Conservation (phyloP, 1,140 invertebrate species). For the Ladona fulva region DNA sequence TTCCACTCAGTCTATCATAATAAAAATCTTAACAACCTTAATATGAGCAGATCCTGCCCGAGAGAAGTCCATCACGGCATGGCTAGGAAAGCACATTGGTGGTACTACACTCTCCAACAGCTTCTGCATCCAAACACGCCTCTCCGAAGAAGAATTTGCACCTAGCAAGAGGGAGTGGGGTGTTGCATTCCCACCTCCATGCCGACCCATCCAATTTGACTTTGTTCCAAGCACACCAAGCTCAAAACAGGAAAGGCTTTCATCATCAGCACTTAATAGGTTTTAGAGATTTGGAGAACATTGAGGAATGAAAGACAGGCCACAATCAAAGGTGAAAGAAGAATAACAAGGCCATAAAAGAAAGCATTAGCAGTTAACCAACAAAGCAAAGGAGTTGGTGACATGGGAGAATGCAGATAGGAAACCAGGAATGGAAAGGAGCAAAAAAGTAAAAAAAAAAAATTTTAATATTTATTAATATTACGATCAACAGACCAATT, state of each 20-base stretch:
- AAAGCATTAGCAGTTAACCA: too few relatives aligned
- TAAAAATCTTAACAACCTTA: slow-evolving; percentile 48
- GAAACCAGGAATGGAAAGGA: too few relatives aligned
- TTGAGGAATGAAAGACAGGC: neutral
- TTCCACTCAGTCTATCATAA: too few relatives aligned
- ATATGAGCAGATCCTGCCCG: slow-evolving; percentile 57
- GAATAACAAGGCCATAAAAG: too few relatives aligned
- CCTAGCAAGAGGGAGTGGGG: slow-evolving; percentile 42
- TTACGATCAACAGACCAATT: too few relatives aligned
- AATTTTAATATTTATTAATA: too few relatives aligned
- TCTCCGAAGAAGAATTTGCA: slow-evolving; percentile 41
- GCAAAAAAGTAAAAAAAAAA: too few relatives aligned
- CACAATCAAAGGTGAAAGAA: too few relatives aligned
- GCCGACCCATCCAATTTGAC: slow-evolving; percentile 31
- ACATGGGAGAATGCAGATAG: too few relatives aligned
- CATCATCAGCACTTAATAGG: slow-evolving; percentile 39
- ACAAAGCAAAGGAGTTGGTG: too few relatives aligned
- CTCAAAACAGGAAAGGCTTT: slow-evolving; percentile 49
- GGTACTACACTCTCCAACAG: slow-evolving; percentile 51
- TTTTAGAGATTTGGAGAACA: neutral
- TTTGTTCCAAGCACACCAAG: slow-evolving; percentile 38
- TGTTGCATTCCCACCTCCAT: neutral
- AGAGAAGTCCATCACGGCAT: slow-evolving; percentile 48
- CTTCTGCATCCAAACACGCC: slow-evolving; percentile 57
- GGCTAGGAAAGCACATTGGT: slow-evolving; percentile 41